These are phyloP conservation scores for Brachionus rotundiformis DNA, from an alignment of 1,140 invertebrate genomes.

Conservation along the genomic window DNA sequence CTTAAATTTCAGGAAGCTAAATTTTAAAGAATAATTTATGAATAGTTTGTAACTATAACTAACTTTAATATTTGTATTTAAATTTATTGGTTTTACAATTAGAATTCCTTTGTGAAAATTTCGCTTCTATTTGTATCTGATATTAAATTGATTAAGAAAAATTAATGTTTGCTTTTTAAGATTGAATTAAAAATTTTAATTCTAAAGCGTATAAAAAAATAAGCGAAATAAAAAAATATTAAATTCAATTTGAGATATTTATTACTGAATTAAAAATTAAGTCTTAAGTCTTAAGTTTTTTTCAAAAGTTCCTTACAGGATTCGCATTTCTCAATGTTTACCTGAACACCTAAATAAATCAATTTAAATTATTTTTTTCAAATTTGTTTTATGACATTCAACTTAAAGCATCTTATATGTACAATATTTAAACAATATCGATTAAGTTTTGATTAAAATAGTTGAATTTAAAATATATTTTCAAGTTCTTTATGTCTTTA, in stretches of 20 bases:
- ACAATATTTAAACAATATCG: not conserved
- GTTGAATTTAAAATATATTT: not conserved
- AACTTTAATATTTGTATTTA: not conserved
- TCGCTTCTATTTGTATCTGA: not conserved
- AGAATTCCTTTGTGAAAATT: not conserved
- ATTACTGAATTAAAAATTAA: not conserved
- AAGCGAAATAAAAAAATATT: not conserved
- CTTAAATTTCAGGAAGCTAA: not conserved
- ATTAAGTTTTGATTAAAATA: not conserved
- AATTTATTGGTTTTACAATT: not conserved
- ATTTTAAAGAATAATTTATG: not conserved
- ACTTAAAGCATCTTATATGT: not conserved
- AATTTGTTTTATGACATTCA: not conserved
- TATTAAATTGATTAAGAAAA: not conserved
- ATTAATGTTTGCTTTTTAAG: not conserved
- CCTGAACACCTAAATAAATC: not conserved
- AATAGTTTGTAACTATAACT: not conserved
- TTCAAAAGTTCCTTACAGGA: constrained; percentile 1
- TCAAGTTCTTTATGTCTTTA: not conserved
- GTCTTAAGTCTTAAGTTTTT: not conserved
- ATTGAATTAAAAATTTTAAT: not conserved
- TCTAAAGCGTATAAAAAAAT: not conserved
- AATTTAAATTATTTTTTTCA: not conserved
- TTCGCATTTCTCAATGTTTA: constrained; percentile 4
- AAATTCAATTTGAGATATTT: not conserved